A percentile compares a stretch with the other conserved stretches of the same genome.
Conservation (phyloP, 1,140 invertebrate species). For the Bombyx mori region DNA sequence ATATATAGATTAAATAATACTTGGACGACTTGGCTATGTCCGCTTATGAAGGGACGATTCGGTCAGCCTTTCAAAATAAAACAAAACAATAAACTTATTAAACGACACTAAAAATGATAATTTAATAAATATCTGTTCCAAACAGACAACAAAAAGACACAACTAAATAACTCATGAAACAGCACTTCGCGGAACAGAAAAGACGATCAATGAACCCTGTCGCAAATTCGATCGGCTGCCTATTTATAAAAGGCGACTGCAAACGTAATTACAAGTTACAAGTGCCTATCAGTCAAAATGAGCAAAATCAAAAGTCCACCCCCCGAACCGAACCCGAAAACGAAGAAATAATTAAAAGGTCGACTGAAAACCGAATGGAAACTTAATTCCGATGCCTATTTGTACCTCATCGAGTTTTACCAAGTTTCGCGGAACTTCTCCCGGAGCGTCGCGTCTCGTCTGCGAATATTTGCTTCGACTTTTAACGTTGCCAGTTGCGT, state of each 20-base stretch:
- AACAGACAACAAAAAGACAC: too few relatives aligned
- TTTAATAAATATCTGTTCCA: too few relatives aligned
- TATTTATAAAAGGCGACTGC: not conserved
- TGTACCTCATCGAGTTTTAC: slow-evolving; percentile 40
- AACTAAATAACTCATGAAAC: too few relatives aligned
- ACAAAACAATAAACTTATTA: too few relatives aligned
- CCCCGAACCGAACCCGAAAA: slow-evolving; percentile 18
- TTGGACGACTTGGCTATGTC: too few relatives aligned
- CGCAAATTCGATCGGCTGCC: too few relatives aligned
- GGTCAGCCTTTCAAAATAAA: too few relatives aligned
- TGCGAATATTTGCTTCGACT: slow-evolving; percentile 11
- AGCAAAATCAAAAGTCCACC: slow-evolving; percentile 20
- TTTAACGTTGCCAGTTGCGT: slow-evolving; percentile 15
- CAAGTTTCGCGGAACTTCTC: slow-evolving; percentile 29
- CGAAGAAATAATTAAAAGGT: slow-evolving; percentile 59
- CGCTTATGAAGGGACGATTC: too few relatives aligned
- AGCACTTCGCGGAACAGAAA: too few relatives aligned
- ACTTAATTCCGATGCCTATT: slow-evolving; percentile 58
- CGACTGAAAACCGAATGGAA: slow-evolving; percentile 40
- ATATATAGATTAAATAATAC: too few relatives aligned
- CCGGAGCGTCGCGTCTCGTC: slow-evolving; percentile 20
- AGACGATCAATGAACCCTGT: too few relatives aligned
- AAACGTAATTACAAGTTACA: slow-evolving; percentile 5
- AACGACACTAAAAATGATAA: too few relatives aligned
- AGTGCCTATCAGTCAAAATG: slow-evolving; percentile 11